phyloP scores from a whole-genome alignment of 1,140 invertebrate genomes.

The Macrocentrus cingulum region DNA sequence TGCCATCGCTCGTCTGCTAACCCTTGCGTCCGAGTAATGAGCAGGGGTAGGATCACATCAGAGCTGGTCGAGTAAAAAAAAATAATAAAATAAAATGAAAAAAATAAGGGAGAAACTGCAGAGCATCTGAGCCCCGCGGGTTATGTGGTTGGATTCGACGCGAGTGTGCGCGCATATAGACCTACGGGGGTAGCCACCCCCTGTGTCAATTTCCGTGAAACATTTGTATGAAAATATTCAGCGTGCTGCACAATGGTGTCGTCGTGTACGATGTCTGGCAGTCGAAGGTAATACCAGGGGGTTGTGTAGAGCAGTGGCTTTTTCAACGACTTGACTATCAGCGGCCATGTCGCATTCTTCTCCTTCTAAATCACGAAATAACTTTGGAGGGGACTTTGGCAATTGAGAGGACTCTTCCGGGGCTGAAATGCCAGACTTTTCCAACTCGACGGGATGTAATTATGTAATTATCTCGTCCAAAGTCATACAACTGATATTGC shows the following conservation, averaged over 20 bases:
- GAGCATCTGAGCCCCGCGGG: conserved; percentile 39
- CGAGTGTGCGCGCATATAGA: conserved; percentile 28
- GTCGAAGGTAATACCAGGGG: not conserved
- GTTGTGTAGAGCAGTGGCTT: too few relatives aligned
- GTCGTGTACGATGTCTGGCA: conserved; percentile 14
- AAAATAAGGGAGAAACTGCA: conserved; percentile 25
- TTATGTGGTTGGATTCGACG: conserved; percentile 40
- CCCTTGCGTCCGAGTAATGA: conserved; percentile 37
- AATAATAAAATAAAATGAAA: not conserved
- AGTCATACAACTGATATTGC: too few relatives aligned
- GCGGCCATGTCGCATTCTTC: conserved; percentile 28
- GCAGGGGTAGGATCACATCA: conserved; percentile 17
- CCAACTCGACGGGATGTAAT: conserved; percentile 8
- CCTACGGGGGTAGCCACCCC: not conserved
- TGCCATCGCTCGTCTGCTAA: conserved; percentile 27
- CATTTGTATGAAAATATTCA: conserved; percentile 50
- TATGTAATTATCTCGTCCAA: too few relatives aligned
- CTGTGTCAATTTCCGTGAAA: conserved; percentile 39
- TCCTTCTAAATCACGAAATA: conserved; percentile 50
- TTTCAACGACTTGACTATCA: conserved; percentile 8
- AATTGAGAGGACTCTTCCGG: conserved; percentile 11
- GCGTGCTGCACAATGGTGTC: conserved; percentile 21
- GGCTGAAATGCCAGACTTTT: conserved; percentile 4
- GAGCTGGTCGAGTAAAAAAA: conserved; percentile 17
- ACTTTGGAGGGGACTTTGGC: conserved; percentile 31